Conservation (phyloP, 2,888 invertebrate genomes). For the Aphidius colemani region DNA sequence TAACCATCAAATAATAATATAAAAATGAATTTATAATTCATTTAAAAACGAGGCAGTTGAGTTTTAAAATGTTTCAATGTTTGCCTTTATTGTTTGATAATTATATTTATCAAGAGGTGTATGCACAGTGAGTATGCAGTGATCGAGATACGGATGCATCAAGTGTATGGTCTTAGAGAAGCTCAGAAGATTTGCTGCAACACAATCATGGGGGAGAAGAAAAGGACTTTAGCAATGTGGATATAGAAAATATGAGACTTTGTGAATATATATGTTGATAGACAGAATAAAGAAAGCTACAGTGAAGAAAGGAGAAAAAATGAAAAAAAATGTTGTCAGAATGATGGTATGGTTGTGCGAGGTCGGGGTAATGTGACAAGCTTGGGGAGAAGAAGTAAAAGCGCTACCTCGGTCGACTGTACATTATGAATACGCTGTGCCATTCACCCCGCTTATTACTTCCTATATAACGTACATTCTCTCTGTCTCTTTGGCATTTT, state of each 20-base stretch:
- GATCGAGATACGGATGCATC: no score
- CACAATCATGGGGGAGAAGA: slow-evolving; percentile 40
- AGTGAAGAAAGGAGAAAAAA: slow-evolving; percentile 31
- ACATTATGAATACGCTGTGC: slow-evolving; percentile 51
- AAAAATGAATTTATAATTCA: no score
- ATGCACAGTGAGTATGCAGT: no score
- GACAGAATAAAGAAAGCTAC: slow-evolving; percentile 31
- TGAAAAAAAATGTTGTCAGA: slow-evolving; percentile 34
- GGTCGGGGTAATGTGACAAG: slow-evolving; percentile 40
- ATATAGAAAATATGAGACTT: slow-evolving; percentile 25
- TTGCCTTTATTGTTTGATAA: slow-evolving; percentile 32
- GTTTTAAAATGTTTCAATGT: no score
- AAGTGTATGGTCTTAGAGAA: no score
- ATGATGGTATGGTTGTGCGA: slow-evolving; percentile 31
- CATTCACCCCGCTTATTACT: slow-evolving; percentile 52
- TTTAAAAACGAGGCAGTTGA: no score
- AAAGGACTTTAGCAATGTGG: slow-evolving; percentile 22
- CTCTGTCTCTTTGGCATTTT: slow-evolving; percentile 26
- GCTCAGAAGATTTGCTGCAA: slow-evolving; percentile 35
- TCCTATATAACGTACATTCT: slow-evolving; percentile 37
- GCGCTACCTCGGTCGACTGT: slow-evolving; percentile 37
- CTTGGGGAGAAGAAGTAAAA: slow-evolving; percentile 14
- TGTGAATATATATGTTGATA: slow-evolving; percentile 14
- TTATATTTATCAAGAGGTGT: slow-evolving; percentile 51
- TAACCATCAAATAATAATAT: no score